phyloP scores from a whole-genome alignment of 1,140 invertebrate genomes.

The Pristionchus pacificus region DNA sequence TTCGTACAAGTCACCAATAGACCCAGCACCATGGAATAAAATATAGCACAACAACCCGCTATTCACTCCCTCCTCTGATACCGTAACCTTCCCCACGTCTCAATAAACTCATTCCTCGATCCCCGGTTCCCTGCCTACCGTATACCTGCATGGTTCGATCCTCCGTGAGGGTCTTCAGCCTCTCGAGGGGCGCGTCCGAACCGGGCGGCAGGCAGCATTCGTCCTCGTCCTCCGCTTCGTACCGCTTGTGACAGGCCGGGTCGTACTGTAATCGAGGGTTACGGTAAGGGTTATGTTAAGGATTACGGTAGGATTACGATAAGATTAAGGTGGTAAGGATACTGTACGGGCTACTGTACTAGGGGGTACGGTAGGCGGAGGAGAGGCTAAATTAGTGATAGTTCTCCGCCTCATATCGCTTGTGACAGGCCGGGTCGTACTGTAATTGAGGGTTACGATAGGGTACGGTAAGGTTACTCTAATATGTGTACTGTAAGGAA shows the following conservation, averaged over 20 bases:
- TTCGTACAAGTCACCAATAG: too few species aligned
- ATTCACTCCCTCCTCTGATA: too few species aligned
- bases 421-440: slow-evolving; percentile 16
- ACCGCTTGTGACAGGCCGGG: slow-evolving; percentile 8
- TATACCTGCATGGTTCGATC: not conserved
- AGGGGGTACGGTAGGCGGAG: not conserved
- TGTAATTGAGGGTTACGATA: too few species aligned
- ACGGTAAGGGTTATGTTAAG: too few species aligned
- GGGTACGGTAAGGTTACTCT: not conserved
- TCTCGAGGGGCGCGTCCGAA: not conserved
- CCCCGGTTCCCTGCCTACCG: not conserved
- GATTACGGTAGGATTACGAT: not conserved
- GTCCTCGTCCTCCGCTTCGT: slow-evolving; percentile 9
- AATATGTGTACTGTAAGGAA: not conserved
- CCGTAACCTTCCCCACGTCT: too few species aligned
- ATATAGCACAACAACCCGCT: too few species aligned
- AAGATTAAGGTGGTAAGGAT: not conserved
- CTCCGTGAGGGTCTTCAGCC: not conserved
- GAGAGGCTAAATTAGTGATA: not conserved
- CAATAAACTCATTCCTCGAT: not conserved
- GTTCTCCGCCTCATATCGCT: slow-evolving; percentile 11
- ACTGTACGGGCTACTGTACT: not conserved
- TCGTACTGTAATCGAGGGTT: slow-evolving; percentile 23
- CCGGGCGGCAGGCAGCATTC: not conserved
- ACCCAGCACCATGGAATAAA: too few species aligned